These are phyloP conservation scores for Rhea pennata DNA, from an alignment of 2,113 vertebrate genomes.

Conservation along the genomic window DNA sequence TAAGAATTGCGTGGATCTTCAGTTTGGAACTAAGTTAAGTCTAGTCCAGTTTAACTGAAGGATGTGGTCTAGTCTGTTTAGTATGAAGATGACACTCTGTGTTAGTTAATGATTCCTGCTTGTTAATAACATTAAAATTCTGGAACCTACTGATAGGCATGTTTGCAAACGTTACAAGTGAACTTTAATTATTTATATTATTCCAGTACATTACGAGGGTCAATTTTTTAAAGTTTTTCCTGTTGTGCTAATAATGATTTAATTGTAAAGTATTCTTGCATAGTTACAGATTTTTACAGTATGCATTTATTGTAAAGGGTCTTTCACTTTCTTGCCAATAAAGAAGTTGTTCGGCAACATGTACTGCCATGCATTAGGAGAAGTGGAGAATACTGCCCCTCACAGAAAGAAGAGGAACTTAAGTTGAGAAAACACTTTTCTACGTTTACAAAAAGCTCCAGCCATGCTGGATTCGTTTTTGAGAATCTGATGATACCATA, in stretches of 20 bases:
- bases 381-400: not conserved
- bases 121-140: not conserved
- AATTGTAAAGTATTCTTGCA: not conserved
- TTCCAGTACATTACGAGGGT: not conserved
- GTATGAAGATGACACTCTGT: not conserved
- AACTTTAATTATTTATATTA: not conserved
- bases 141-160: not conserved
- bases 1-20: not conserved
- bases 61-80: not conserved
- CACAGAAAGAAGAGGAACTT: accelerated
- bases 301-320: not conserved
- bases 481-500: accelerated
- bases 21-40: not conserved
- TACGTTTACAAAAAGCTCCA: accelerated
- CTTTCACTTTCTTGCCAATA: not conserved
- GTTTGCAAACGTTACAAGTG: not conserved
- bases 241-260: not conserved
- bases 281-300: accelerated
- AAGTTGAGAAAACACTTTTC: not conserved
- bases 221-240: not conserved
- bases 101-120: not conserved
- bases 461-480: not conserved
- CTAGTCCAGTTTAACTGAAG: not conserved
- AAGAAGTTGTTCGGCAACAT: not conserved
- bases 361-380: accelerated